Evolutionary conservation across 2,113 vertebrate species (phyloP).

Genomic region (Machaerirhynchus nigripectus): DNA sequence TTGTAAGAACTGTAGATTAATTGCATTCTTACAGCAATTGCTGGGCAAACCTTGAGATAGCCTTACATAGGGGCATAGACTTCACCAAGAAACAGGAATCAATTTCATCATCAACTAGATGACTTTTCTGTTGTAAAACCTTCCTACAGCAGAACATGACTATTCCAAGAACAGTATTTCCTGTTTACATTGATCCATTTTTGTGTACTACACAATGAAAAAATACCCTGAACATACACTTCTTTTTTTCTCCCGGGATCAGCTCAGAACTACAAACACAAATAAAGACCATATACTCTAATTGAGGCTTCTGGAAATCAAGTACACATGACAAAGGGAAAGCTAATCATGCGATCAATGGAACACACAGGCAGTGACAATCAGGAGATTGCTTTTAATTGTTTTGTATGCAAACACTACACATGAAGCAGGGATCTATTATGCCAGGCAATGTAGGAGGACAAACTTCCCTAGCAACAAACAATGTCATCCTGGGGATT

Average conservation of each 20-base stretch:
- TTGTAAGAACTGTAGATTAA: neutral
- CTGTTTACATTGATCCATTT: neutral
- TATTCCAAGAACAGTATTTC: neutral
- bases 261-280: neutral
- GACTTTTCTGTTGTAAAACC: neutral
- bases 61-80: neutral
- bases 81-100: neutral
- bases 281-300: neutral
- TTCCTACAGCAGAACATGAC: neutral
- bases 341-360: neutral
- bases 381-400: neutral
- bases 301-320: neutral
- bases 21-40: neutral
- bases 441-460: neutral
- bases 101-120: neutral
- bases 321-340: neutral
- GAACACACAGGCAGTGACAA: neutral
- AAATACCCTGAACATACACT: neutral
- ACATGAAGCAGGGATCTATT: neutral
- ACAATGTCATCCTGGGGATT: neutral
- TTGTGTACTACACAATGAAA: neutral
- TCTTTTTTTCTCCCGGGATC: neutral
- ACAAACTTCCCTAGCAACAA: conserved; percentile 15
- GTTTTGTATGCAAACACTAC: neutral
- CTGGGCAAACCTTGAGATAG: neutral